Evolutionary conservation across 2,888 invertebrate genomes (phyloP).

Genomic region (Parthenolecanium corni): DNA sequence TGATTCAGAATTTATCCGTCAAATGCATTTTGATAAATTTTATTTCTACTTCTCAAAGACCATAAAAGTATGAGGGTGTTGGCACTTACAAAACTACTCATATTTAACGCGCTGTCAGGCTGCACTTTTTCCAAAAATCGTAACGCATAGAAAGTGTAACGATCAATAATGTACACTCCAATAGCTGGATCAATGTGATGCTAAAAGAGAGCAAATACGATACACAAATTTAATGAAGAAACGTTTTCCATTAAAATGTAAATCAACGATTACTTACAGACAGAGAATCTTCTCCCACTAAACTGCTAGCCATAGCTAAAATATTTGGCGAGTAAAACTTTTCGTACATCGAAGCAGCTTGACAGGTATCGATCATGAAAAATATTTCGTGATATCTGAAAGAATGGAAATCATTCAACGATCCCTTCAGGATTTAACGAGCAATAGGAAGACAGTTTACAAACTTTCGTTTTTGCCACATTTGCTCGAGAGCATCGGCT

Average conservation of each 20-base stretch:
- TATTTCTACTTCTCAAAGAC: too few relatives aligned
- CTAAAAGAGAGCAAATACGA: constrained; percentile 44
- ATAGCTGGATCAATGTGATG: constrained; percentile 98
- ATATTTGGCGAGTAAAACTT: constrained; percentile 97
- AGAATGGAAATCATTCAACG: constrained; percentile 15
- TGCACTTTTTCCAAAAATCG: constrained; percentile 89
- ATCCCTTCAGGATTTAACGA: too few relatives aligned
- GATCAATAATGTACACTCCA: constrained; percentile 97
- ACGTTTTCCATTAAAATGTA: too few relatives aligned
- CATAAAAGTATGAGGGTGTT: too few relatives aligned
- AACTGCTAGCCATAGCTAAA: constrained; percentile 89
- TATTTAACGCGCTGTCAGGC: constrained; percentile 72
- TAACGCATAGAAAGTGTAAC: constrained; percentile 93
- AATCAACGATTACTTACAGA: constrained; percentile 22
- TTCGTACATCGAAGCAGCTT: constrained; percentile 97
- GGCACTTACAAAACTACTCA: constrained; percentile 88
- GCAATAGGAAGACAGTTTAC: background rate
- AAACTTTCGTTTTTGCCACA: constrained; percentile 95
- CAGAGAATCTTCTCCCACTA: constrained; percentile 72
- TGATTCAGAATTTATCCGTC: too few relatives aligned
- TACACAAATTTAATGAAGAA: background rate
- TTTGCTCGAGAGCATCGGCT: constrained; percentile 97
- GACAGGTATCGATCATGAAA: constrained; percentile 98
- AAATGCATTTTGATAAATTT: too few relatives aligned
- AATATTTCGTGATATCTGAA: constrained; percentile 91